A percentile compares a stretch with the other conserved stretches of the same genome.
Conservation (phyloP, 2,113 vertebrate species). For the Misgurnus anguillicaudatus region DNA sequence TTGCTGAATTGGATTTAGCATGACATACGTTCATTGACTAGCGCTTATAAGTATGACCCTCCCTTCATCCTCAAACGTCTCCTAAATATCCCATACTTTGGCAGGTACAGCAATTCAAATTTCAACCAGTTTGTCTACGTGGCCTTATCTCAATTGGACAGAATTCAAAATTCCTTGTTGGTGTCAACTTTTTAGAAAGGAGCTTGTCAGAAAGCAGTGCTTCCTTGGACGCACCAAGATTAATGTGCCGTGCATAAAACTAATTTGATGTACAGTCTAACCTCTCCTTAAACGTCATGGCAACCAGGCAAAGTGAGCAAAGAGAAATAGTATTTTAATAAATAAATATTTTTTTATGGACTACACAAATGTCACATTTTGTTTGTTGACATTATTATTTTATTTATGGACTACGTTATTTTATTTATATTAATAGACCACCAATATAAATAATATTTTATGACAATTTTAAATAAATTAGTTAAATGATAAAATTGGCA, state of each 20-base stretch:
- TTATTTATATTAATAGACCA: too few relatives aligned
- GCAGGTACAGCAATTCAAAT: conserved; percentile 70
- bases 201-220: conserved; percentile 50
- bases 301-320: conserved; percentile 20
- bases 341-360: too few relatives aligned
- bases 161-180: conserved; percentile 68
- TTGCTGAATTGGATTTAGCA: conserved; percentile 73
- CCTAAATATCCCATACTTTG: conserved; percentile 56
- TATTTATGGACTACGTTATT: too few relatives aligned
- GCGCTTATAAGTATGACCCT: conserved; percentile 68
- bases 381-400: too few relatives aligned
- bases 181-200: conserved; percentile 65
- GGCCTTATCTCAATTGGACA: conserved; percentile 74
- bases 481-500: too few relatives aligned
- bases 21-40: conserved; percentile 67
- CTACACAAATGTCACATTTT: too few relatives aligned
- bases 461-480: too few relatives aligned
- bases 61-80: conserved; percentile 56
- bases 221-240: conserved; percentile 53
- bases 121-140: conserved; percentile 63
- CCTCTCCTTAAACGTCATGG: conserved; percentile 39
- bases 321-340: conserved; percentile 28
- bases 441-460: too few relatives aligned
- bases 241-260: conserved; percentile 61
- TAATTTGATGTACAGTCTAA: conserved; percentile 55